Percentiles rank a stretch among this genome's conserved stretches.
These are phyloP conservation scores for Monopis laevigella DNA, from an alignment of 2,888 invertebrate genomes.

Conservation along the genomic window DNA sequence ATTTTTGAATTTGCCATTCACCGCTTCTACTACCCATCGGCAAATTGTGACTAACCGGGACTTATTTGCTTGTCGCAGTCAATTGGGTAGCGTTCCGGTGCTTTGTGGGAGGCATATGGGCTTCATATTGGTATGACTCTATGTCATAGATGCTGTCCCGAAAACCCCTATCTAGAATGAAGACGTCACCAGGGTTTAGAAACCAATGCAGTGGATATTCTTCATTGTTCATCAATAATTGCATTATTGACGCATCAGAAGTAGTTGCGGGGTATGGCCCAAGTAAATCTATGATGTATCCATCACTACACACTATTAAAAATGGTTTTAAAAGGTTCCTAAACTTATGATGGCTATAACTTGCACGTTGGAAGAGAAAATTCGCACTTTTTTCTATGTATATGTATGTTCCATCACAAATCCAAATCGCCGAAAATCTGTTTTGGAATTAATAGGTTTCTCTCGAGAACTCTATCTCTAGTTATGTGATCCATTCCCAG, in stretches of 20 bases:
- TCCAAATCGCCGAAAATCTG: constrained; percentile 12
- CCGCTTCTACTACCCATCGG: constrained; percentile 19
- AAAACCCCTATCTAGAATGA: constrained; percentile 13
- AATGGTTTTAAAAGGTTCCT: constrained; percentile 22
- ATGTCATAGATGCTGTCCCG: constrained; percentile 7
- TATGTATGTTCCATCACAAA: constrained; percentile 18
- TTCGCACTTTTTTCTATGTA: constrained; percentile 18
- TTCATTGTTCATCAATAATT: constrained; percentile 12
- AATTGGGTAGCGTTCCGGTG: not conserved
- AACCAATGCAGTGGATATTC: constrained; percentile 8
- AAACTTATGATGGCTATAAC: constrained; percentile 21
- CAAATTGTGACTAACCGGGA: constrained; percentile 17
- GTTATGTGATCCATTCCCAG: constrained; percentile 18
- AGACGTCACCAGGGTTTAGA: constrained; percentile 9
- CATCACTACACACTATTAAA: constrained; percentile 20
- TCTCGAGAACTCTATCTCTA: constrained; percentile 15
- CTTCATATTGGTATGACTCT: not conserved
- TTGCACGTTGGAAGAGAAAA: constrained; percentile 18
- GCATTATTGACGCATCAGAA: constrained; percentile 18
- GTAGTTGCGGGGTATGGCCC: constrained; percentile 21
- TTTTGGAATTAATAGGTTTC: constrained; percentile 15
- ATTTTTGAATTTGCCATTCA: constrained; percentile 20
- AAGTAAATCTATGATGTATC: constrained; percentile 20
- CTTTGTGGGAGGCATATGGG: not conserved
- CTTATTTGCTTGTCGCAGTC: constrained; percentile 15